Percentiles rank a stretch among this genome's conserved stretches.
Evolutionary conservation across 2,113 vertebrate genomes (phyloP).

Genomic region (Ceratotherium simum): DNA sequence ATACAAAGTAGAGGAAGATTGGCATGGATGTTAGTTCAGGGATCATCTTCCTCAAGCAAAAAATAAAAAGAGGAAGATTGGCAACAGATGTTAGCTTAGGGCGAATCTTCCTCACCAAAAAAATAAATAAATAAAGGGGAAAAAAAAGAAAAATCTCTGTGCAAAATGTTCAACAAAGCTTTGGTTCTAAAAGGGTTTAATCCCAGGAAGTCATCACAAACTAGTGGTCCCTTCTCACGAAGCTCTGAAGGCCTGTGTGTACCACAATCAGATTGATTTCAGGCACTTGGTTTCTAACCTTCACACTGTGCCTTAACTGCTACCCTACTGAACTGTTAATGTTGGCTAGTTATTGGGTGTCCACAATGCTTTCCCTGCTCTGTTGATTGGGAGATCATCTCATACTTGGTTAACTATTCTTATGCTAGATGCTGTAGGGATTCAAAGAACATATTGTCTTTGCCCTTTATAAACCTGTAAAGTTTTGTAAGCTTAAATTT

Average conservation of each 20-base stretch:
- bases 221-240: not conserved
- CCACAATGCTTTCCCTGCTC: not conserved
- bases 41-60: too few relatives aligned
- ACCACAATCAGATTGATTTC: not conserved
- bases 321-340: not conserved
- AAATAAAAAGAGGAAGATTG: too few relatives aligned
- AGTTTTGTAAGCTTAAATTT: not conserved
- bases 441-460: not conserved
- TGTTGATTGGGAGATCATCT: not conserved
- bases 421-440: not conserved
- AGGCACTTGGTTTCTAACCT: not conserved
- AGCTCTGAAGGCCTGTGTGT: not conserved
- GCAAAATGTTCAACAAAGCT: not conserved
- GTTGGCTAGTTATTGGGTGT: not conserved
- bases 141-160: not conserved
- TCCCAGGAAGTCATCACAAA: not conserved
- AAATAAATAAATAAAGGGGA: not conserved
- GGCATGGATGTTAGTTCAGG: too few relatives aligned
- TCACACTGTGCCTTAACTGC: fast-evolving
- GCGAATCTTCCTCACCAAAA: not conserved
- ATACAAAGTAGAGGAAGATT: too few relatives aligned
- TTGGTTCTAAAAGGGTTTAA: not conserved
- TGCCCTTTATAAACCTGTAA: not conserved
- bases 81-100: too few relatives aligned
- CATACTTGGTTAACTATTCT: not conserved